phyloP scores from a whole-genome alignment of 1,140 invertebrate species.

The Diplogasteroides magnus region DNA sequence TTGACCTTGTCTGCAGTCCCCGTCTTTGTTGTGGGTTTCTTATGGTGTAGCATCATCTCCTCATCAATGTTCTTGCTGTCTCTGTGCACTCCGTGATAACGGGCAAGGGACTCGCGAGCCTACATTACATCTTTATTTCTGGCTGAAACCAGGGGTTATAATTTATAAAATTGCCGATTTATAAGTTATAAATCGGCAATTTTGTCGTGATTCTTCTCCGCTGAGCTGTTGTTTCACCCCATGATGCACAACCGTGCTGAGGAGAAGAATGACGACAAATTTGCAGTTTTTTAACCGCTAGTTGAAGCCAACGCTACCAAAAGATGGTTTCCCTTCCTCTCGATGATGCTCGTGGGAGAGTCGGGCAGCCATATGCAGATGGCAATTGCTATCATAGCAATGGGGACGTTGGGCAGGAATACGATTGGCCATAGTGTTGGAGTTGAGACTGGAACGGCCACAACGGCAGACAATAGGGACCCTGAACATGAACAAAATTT shows the following conservation, averaged over 20 bases:
- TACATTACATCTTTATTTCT: no score
- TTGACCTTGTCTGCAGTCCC: not conserved
- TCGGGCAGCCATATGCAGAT: constrained; percentile 30
- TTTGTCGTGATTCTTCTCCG: not conserved
- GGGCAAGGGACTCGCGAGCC: not conserved
- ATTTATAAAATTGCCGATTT: not conserved
- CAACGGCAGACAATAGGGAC: constrained; percentile 28
- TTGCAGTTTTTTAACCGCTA: not conserved
- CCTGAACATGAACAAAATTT: no score
- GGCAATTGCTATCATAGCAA: constrained; percentile 21
- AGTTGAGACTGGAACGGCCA: constrained; percentile 34
- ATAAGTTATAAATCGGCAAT: no score
- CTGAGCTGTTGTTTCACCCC: not conserved
- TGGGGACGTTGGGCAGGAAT: constrained; percentile 26
- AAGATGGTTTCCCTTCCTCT: constrained; percentile 25
- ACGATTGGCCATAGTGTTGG: constrained; percentile 30
- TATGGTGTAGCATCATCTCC: no score
- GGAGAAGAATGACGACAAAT: no score
- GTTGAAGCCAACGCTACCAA: constrained; percentile 10
- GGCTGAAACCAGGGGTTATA: no score
- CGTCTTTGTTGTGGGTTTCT: not conserved
- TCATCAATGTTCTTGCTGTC: not conserved
- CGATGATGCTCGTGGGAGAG: constrained; percentile 32
- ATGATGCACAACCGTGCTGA: no score
- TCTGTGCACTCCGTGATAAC: not conserved